phyloP scores from a whole-genome alignment of 2,113 vertebrate genomes.

The Orcinus orca region DNA sequence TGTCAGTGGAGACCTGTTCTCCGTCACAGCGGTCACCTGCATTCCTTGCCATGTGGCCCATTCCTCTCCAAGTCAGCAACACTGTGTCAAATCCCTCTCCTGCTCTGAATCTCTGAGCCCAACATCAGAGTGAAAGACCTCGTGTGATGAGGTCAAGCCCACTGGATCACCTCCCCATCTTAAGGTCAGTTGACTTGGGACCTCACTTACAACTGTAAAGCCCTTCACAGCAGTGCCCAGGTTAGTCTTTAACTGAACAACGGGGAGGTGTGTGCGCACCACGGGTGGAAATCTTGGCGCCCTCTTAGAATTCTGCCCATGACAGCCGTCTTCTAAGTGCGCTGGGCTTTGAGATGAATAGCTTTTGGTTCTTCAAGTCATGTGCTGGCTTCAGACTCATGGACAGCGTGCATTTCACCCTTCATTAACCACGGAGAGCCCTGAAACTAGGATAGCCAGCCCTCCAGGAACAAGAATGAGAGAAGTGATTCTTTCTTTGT shows the following conservation, averaged over 20 bases:
- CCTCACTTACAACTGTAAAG: neutral
- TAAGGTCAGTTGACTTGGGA: neutral
- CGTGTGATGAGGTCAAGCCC: neutral
- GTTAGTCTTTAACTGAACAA: neutral
- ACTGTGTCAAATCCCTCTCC: neutral
- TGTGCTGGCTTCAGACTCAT: rapidly evolving
- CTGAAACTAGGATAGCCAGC: neutral
- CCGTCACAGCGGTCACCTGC: neutral
- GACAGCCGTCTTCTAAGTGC: neutral
- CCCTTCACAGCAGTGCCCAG: neutral
- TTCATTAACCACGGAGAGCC: neutral
- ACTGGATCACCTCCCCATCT: neutral
- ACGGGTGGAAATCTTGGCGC: neutral
- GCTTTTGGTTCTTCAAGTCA: neutral
- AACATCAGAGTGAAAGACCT: neutral
- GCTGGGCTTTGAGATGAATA: neutral
- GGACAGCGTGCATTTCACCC: neutral
- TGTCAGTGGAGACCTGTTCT: neutral
- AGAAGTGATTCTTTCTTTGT: neutral
- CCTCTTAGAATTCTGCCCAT: neutral
- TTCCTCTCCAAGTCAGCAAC: neutral
- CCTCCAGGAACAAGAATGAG: neutral
- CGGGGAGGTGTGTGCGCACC: neutral
- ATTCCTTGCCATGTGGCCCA: neutral
- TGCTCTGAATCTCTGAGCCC: neutral